These are phyloP conservation scores for Parnassius mnemosyne DNA, from an alignment of 2,888 invertebrate species.

Conservation along the genomic window DNA sequence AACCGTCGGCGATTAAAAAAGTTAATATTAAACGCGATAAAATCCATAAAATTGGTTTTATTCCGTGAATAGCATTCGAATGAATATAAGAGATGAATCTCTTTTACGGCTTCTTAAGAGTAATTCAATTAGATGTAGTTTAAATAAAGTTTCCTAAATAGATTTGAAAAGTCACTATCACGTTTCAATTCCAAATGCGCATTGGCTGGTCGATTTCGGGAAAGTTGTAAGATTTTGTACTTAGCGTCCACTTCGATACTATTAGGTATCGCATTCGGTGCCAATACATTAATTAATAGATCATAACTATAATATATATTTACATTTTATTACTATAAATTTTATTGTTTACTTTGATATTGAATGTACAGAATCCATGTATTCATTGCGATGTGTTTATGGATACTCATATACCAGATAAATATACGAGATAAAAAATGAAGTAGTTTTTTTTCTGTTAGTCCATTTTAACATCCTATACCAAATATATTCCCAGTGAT, in stretches of 20 bases:
- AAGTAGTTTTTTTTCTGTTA: constrained; percentile 38
- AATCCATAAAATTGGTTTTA: too few species aligned
- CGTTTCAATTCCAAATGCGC: background rate
- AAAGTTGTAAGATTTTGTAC: constrained; percentile 26
- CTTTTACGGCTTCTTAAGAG: too few species aligned
- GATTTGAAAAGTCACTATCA: background rate
- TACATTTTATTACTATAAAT: constrained; percentile 65
- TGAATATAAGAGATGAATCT: too few species aligned
- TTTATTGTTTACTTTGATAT: constrained; percentile 75
- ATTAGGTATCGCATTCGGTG: constrained; percentile 61
- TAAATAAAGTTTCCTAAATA: background rate
- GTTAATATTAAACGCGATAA: too few species aligned
- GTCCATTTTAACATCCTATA: too few species aligned
- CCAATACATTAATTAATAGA: constrained; percentile 67
- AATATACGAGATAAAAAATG: constrained; percentile 63
- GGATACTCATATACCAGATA: constrained; percentile 69
- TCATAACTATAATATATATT: constrained; percentile 61
- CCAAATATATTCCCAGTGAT: too few species aligned
- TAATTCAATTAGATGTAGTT: too few species aligned
- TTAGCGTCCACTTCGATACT: constrained; percentile 65
- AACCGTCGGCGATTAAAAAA: too few species aligned
- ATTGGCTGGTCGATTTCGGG: background rate
- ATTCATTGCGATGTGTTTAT: constrained; percentile 72
- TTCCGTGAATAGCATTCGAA: too few species aligned
- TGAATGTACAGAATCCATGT: constrained; percentile 70